Evolutionary conservation across 2,888 invertebrate genomes (phyloP), one percentile per base, ranked within the genome.

Genomic region (Erebia aethiops): DNA sequence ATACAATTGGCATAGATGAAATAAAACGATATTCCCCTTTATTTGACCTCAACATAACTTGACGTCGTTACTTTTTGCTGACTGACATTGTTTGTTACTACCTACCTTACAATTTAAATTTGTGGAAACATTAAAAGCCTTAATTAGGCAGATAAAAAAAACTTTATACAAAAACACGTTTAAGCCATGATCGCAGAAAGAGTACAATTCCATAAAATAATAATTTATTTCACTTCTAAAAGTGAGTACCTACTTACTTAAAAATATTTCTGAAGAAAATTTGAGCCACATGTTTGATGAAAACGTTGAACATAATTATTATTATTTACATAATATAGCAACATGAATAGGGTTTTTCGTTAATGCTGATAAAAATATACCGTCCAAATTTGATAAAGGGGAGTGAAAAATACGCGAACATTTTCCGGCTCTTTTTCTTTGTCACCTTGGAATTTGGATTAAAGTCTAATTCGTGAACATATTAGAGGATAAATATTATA

Each of bases 361-460:
- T 51, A 65, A 58, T 65, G 65, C 46, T 60, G 43, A 65, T 43
- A 64, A 58, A 64, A 51, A 13, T 65, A 65, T 65, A 65, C 58
- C 63, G 64, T 64, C 58, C 21, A 52, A 60, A 65, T 65, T 60
- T 70, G 58, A 58, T 65, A 65, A 70, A 52, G 49, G 63, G 16
- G 43, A 43, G 65, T 65, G 65, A 65, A 65, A 56, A 65, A 65
- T 65, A 18, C 18, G 54, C 52, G 43, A 10, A 41, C 56, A 65
- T 56, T 65, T 65, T 43, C 65, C 41, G 41, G 41, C 65, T 63
- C 26, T 41, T 64, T 69, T 58, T 69, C n/a, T 51, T 10, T 60
- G 46, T 65, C 65, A 21, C 21, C 57, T 65, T 26, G 60, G 57
- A 63, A 35, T 69, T 63, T 43, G 51, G 52, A 14, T 64, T 57